Base-by-base conservation (phyloP, 2,888 invertebrate genomes). In the Metopia argyrocephala region DNA sequence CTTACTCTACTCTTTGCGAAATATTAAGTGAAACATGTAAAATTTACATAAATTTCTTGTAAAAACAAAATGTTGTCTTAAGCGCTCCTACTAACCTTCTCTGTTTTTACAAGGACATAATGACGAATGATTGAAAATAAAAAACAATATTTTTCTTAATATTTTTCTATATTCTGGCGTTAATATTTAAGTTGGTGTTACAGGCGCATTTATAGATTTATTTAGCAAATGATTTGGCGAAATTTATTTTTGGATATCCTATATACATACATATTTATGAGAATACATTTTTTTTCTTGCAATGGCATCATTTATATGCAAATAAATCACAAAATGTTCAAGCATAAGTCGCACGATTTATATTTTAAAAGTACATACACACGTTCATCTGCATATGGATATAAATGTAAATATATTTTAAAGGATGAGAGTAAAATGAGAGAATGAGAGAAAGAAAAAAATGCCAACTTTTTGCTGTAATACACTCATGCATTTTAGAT, bases 41-140 rank as follows among this genome's bases (percentile, higher is more conserved):
- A 86, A 88, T 88, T 88, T 88, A 87, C 88, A 88, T 88, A 88
- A 88, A 88, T 87, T 87, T 85, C 83, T 85, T 84, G 85, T 88
- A 85, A 88, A 88, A 86, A 85, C 87, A 88, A 87, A 85, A 87
- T 88, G 87, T 79, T 81, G 74, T 25, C 62, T 20, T 20, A 70
- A 59, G 23, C 31, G 45, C 46, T 28, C 48, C 4, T 21, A 23
- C n/a, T 48, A 6, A 31, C 31, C 48, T 48, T 48, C 48, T 48
- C 6, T 6, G 20, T 7, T n/a, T 48, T 38, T 38, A 12, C 38
- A 38, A 3, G 9, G 9, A 15, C 38, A 38, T 15, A 1, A 38
- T 38, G 38, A 38, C n/a, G 15, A 38, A 38, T 38, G 38, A 38
- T 38, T 9, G 15, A 38, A 12, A 15, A 12, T 38, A 15, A 3